These are phyloP conservation scores for Polydrusus tereticollis DNA, from an alignment of 2,888 invertebrate species.

Conservation along the genomic window DNA sequence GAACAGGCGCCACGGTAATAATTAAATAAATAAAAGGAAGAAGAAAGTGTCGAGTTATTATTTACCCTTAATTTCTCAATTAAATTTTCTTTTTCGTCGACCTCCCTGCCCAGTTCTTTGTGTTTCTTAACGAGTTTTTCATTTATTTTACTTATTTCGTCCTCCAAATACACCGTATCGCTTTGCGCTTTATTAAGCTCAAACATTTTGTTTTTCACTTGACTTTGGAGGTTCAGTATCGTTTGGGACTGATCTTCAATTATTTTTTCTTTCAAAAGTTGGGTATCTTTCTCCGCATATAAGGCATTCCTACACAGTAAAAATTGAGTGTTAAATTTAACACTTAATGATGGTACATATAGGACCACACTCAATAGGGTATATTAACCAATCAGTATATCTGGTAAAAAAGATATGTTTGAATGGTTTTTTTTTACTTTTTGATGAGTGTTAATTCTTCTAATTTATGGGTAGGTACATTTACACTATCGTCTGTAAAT, in stretches of 20 bases:
- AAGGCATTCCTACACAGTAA: constrained; percentile 49
- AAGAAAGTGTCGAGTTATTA: no score
- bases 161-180: constrained; percentile 49
- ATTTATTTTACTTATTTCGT: constrained; percentile 52
- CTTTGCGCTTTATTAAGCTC: constrained; percentile 50
- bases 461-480: no score
- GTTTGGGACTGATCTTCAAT: constrained; percentile 56
- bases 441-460: no score
- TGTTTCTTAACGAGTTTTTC: constrained; percentile 50
- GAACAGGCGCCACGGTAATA: no score
- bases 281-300: constrained; percentile 53
- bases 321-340: not conserved
- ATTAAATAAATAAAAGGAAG: no score
- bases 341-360: no score
- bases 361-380: no score
- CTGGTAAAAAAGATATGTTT: no score
- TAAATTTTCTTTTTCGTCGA: constrained; percentile 52
- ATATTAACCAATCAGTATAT: no score
- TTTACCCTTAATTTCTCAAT: constrained; percentile 53
- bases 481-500: no score
- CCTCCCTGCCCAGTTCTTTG: constrained; percentile 52
- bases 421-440: no score
- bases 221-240: constrained; percentile 50
- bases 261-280: constrained; percentile 56
- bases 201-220: constrained; percentile 53